Conservation (phyloP, 2,113 vertebrate genomes). For the Pionites leucogaster region DNA sequence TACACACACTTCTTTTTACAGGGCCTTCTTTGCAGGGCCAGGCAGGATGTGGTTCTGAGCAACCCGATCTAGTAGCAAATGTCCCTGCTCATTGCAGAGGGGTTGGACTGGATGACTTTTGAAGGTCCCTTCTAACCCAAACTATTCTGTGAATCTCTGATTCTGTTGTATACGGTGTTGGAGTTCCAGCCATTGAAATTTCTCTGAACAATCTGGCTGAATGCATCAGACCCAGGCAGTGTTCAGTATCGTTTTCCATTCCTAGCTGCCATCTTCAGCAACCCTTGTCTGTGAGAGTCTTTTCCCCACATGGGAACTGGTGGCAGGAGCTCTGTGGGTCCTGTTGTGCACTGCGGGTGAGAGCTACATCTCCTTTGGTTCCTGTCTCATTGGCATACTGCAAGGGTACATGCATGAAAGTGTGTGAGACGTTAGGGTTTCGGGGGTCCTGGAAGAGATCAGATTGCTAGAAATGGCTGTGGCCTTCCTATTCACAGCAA, state of each 20-base stretch:
- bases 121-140: background rate
- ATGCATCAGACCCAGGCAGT: background rate
- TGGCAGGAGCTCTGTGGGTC: background rate
- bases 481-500: background rate
- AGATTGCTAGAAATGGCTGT: background rate
- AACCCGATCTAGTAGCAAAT: background rate
- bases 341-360: background rate
- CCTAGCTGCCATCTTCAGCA: background rate
- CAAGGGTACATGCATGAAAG: background rate
- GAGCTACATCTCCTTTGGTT: background rate
- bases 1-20: fast-evolving
- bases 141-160: background rate
- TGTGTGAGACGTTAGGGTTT: fast-evolving
- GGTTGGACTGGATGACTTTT: background rate
- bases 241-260: background rate
- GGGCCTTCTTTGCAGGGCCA: background rate
- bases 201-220: background rate
- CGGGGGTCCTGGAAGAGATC: background rate
- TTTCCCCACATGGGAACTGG: fast-evolving
- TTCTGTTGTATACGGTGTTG: background rate
- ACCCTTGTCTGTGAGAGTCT: background rate
- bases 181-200: background rate
- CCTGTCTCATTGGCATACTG: background rate
- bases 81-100: background rate
- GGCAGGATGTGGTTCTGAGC: background rate